These are phyloP conservation scores for Scytalopus superciliaris DNA, from an alignment of 2,113 vertebrate species.

Conservation along the genomic window DNA sequence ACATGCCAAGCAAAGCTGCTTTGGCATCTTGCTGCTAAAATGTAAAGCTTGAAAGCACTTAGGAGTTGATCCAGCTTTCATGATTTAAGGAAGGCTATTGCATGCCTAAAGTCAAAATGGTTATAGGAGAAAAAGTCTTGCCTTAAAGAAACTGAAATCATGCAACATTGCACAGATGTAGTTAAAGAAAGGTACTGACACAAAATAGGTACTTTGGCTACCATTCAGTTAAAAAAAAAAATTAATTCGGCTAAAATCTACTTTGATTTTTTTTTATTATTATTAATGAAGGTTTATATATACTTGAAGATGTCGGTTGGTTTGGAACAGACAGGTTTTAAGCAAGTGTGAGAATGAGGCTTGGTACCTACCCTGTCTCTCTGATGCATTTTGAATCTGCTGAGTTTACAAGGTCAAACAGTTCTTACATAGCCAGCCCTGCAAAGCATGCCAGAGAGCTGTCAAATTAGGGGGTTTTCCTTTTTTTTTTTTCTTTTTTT, in stretches of 20 bases:
- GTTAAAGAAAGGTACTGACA: background rate
- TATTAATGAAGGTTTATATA: background rate
- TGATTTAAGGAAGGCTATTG: background rate
- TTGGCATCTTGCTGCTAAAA: background rate
- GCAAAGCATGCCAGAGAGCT: background rate
- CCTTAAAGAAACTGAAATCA: background rate
- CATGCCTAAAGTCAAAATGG: background rate
- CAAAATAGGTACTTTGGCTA: background rate
- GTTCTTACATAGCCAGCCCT: background rate
- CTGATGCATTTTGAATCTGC: background rate
- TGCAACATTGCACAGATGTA: background rate
- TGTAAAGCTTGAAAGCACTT: background rate
- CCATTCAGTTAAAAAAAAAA: background rate
- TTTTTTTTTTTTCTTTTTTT: background rate
- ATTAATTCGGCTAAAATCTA: background rate
- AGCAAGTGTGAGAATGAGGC: background rate
- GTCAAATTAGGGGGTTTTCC: background rate
- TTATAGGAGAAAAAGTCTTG: background rate
- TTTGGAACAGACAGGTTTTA: background rate
- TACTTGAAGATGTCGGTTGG: background rate
- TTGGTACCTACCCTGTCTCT: background rate
- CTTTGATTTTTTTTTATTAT: background rate
- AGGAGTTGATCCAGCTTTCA: background rate
- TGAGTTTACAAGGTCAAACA: background rate
- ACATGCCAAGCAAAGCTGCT: background rate